Evolutionary conservation across 2,113 vertebrate species (phyloP).

Genomic region (Amphiprion ocellaris): DNA sequence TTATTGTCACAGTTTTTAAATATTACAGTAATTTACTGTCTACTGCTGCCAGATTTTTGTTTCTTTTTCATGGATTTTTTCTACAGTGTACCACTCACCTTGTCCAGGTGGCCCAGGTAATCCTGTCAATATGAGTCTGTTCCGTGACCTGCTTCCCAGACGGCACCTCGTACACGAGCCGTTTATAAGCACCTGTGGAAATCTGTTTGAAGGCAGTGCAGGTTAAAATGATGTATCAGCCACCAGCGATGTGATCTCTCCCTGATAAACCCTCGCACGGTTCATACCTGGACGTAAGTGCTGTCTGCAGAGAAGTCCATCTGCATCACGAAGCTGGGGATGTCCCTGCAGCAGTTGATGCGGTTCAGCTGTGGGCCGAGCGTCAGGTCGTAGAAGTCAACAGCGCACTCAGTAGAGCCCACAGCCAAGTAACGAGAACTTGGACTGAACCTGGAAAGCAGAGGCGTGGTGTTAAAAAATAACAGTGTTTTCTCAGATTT

Average conservation of each 20-base stretch:
- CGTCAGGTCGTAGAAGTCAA: constrained; percentile 96
- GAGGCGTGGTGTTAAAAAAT: background rate
- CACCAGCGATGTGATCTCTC: background rate
- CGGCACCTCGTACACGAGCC: constrained; percentile 97
- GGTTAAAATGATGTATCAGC: constrained; percentile 7
- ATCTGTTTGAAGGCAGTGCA: constrained; percentile 81
- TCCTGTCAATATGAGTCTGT: constrained; percentile 92
- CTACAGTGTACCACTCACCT: constrained; percentile 81
- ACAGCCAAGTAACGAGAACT: constrained; percentile 94
- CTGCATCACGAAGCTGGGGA: constrained; percentile 95
- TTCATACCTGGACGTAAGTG: constrained; percentile 89
- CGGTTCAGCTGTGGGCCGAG: constrained; percentile 93
- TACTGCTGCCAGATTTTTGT: too few species aligned
- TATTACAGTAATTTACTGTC: too few species aligned
- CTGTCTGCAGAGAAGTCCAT: constrained; percentile 98
- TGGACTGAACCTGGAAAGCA: constrained; percentile 91
- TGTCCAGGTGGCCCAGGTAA: constrained; percentile 99
- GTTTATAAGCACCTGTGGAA: constrained; percentile 96
- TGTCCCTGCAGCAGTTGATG: constrained; percentile 95
- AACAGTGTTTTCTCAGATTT: background rate
- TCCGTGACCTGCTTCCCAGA: constrained; percentile 95
- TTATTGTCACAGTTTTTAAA: too few species aligned
- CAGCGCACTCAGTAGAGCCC: constrained; percentile 94
- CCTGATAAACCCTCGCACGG: background rate
- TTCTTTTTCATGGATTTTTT: too few species aligned